phyloP scores from a whole-genome alignment of 2,888 invertebrate species.

The Pseudoips prasinana region DNA sequence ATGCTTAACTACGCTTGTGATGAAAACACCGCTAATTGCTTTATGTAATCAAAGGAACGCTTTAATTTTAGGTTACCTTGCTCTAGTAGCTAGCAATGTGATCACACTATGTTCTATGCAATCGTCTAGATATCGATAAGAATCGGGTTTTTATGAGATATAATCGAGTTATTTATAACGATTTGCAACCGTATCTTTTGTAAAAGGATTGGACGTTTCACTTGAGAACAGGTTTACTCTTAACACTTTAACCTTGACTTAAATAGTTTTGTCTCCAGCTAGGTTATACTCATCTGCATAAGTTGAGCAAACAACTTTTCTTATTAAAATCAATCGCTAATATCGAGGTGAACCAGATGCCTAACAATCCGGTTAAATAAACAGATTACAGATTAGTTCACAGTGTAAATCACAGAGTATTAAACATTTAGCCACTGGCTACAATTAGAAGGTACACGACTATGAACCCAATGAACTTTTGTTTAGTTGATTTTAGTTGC shows the following conservation, averaged over 20 bases:
- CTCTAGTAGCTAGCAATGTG: constrained; percentile 23
- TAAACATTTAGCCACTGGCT: too few relatives aligned
- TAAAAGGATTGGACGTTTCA: constrained; percentile 1
- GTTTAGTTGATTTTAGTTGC: too few relatives aligned
- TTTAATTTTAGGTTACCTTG: constrained; percentile 32
- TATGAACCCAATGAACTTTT: too few relatives aligned
- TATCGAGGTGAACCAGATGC: constrained; percentile 58
- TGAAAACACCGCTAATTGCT: constrained; percentile 45
- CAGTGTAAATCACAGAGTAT: constrained; percentile 1
- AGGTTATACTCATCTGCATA: constrained; percentile 44
- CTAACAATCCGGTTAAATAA: constrained; percentile 34
- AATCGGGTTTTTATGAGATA: constrained; percentile 7
- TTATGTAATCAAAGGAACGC: constrained; percentile 38
- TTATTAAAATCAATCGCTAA: constrained; percentile 46
- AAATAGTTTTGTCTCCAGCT: constrained; percentile 19
- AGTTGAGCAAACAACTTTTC: constrained; percentile 51
- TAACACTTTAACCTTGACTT: constrained; percentile 23
- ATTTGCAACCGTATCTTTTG: constrained; percentile 2
- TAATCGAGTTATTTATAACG: constrained; percentile 2
- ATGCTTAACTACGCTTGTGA: constrained; percentile 30
- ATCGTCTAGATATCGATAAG: constrained; percentile 18
- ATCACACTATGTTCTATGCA: constrained; percentile 11
- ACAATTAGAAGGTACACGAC: too few relatives aligned
- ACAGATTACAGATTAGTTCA: not conserved
- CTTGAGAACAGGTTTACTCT: constrained; percentile 1